Evolutionary conservation across 2,888 invertebrate genomes (phyloP).

Genomic region (Odontocerum albicorne): DNA sequence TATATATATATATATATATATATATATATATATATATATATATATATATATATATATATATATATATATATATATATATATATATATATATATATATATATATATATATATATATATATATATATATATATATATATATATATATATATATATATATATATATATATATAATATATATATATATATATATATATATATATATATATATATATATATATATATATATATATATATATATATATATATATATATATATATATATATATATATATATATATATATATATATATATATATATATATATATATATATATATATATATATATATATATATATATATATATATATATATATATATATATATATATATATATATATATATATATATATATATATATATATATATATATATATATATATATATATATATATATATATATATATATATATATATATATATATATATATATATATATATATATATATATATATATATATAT

Average conservation of each 20-base stretch:
- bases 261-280: neutral
- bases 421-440: neutral
- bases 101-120: neutral
- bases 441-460: neutral
- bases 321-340: neutral
- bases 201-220: neutral
- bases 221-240: neutral
- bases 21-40: neutral
- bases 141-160: neutral
- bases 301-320: neutral
- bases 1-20: neutral
- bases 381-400: neutral
- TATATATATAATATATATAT: neutral
- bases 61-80: neutral
- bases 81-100: neutral
- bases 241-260: neutral
- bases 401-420: neutral
- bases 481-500: neutral
- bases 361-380: neutral
- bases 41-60: neutral
- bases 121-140: neutral
- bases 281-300: neutral
- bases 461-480: neutral
- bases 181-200: neutral
- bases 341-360: neutral